Percentiles rank a stretch among this genome's conserved stretches.
Evolutionary conservation across 2,888 invertebrate genomes (phyloP).

Genomic region (Prosopocoilus inquinatus): DNA sequence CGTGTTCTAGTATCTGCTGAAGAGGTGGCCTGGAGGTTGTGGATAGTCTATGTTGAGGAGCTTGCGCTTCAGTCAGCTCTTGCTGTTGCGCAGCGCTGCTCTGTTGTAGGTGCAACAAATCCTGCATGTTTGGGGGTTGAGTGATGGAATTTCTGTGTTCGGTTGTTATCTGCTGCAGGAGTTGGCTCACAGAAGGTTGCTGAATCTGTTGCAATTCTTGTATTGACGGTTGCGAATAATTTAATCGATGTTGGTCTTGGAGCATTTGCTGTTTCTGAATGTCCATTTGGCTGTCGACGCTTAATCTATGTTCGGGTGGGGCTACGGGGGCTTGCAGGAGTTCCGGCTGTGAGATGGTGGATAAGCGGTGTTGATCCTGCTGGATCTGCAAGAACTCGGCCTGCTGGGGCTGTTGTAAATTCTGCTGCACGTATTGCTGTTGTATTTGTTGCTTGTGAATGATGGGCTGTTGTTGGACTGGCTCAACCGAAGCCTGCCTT

Average conservation of each 20-base stretch:
- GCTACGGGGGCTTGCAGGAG: constrained; percentile 32
- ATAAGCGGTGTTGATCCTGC: constrained; percentile 42
- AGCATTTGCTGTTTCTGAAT: constrained; percentile 37
- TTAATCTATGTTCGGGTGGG: constrained; percentile 36
- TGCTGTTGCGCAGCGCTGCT: constrained; percentile 27
- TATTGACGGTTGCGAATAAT: constrained; percentile 26
- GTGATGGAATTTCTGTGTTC: constrained; percentile 32
- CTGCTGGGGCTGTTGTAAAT: constrained; percentile 45
- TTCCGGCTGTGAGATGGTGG: constrained; percentile 47
- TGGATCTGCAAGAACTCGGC: constrained; percentile 33
- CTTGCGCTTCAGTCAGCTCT: constrained; percentile 36
- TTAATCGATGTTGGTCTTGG: constrained; percentile 32
- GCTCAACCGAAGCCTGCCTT: constrained; percentile 26
- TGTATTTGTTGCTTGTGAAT: constrained; percentile 41
- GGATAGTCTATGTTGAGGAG: constrained; percentile 21
- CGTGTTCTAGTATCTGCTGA: constrained; percentile 27
- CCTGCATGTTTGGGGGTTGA: constrained; percentile 30
- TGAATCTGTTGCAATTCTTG: constrained; percentile 32
- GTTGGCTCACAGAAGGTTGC: constrained; percentile 8
- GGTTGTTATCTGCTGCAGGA: constrained; percentile 19
- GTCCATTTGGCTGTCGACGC: constrained; percentile 47
- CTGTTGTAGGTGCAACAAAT: constrained; percentile 29
- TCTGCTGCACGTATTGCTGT: constrained; percentile 42
- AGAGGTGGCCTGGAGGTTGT: constrained; percentile 23
- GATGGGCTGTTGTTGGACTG: constrained; percentile 39